Evolutionary conservation across 2,797 vertebrate species (phyloP), one percentile per base, ranked within the genome.

Genomic region (Falco novaeseelandiae): DNA sequence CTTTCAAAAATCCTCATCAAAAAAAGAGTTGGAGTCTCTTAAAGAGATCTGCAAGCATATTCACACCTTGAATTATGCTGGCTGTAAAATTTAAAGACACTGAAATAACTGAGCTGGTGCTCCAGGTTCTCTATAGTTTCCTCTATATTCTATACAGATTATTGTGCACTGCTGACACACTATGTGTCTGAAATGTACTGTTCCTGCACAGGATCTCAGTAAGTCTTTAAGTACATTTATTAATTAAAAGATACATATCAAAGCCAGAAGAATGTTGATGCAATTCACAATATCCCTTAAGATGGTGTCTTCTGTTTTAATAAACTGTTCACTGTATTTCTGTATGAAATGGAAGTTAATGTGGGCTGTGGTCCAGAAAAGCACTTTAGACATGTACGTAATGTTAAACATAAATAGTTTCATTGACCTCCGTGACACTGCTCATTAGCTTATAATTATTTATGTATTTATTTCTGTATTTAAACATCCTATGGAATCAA

Each of bases 231-330:
- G 58, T 89, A 87, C 83, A 55, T 81, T 89, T 77, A 85, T 87
- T 96, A 92, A 85, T 93, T 91, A 54, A 74, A 79, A 61, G 46
- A 57, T 77, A 63, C 73, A 36, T 79, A 48, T 54, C 61, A 92
- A 95, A 94, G 66, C 46, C 48, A 70, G 63, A 92, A 88, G 74
- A 72, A 86, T 5, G 16, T 52, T 96, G 95, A 93, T 61, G 63
- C 93, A 90, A 89, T 96, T 97, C 97, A 96, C 97, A 97, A 89
- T 83, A 89, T 83, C 93, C 84, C 74, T 85, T 95, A 96, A 90
- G 88, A 96, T 92, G 93, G 76, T 97, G 90, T 93, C 89, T 38
- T 96, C 83, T 97, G 38, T 97, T 98, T 96, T 96, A 97, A 95
- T 96, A 96, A 97, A 95, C 70, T 63, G 16, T 59, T 97, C 66